Evolutionary conservation across 2,797 vertebrate genomes (phyloP).

Genomic region (Furcifer pardalis): DNA sequence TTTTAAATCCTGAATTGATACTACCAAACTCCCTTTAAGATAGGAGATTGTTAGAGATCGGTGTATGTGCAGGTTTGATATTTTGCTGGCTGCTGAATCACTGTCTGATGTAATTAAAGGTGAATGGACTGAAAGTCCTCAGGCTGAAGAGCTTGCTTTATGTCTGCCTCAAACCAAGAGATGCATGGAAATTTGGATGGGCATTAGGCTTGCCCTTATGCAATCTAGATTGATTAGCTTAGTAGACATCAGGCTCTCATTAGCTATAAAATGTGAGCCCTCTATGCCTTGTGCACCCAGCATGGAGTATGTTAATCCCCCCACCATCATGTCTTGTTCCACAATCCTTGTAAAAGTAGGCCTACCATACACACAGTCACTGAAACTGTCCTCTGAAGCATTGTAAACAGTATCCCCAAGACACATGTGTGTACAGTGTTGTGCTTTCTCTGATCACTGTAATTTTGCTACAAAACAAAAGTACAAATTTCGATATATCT

Average conservation of each 20-base stretch:
- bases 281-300: no score
- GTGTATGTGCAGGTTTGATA: neutral
- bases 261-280: no score
- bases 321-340: no score
- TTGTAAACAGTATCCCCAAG: no score
- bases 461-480: neutral
- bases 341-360: no score
- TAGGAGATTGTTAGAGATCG: constrained; percentile 1
- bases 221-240: neutral
- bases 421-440: no score
- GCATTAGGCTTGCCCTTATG: constrained; percentile 29
- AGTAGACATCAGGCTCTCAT: no score
- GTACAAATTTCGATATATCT: neutral
- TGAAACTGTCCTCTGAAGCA: no score
- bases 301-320: no score
- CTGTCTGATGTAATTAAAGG: neutral
- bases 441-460: no score
- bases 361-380: no score
- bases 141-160: neutral
- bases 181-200: constrained; percentile 52
- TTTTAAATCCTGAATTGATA: neutral
- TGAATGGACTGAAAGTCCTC: neutral
- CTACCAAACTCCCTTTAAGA: neutral
- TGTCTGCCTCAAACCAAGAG: neutral
- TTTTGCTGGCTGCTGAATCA: neutral